Conservation (phyloP, 2,113 vertebrate genomes). For the Vidua chalybeata region DNA sequence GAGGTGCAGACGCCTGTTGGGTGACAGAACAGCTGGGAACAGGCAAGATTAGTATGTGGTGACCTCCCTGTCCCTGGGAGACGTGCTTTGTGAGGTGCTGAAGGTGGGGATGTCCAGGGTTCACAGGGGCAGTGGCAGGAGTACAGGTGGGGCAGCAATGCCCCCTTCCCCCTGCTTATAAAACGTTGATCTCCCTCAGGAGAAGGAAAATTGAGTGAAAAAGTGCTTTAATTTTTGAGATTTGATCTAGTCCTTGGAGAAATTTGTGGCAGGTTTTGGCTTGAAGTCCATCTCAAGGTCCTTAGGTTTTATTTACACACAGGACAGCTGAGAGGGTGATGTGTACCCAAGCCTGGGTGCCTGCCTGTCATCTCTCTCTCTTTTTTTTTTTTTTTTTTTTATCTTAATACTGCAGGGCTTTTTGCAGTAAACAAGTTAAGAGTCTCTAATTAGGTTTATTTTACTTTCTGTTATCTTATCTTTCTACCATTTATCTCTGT, state of each 20-base stretch:
- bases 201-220: background rate
- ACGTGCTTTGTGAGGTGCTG: fast-evolving
- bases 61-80: background rate
- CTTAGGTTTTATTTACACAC: background rate
- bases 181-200: fast-evolving
- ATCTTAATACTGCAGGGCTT: background rate
- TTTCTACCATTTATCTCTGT: background rate
- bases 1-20: background rate
- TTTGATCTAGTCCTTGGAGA: background rate
- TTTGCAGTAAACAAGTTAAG: background rate
- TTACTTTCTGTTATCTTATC: conserved; percentile 4
- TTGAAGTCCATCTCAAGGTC: background rate
- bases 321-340: background rate
- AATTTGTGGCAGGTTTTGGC: background rate
- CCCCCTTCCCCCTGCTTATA: background rate
- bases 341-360: background rate
- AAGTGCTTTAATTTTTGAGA: background rate
- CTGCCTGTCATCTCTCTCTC: background rate
- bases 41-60: background rate
- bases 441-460: conserved; percentile 5
- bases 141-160: background rate
- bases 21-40: background rate
- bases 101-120: fast-evolving
- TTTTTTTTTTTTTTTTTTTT: too few species aligned
- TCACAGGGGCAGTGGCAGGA: background rate